Conservation (phyloP, 2,113 vertebrate genomes). For the Notothenia rossii region DNA sequence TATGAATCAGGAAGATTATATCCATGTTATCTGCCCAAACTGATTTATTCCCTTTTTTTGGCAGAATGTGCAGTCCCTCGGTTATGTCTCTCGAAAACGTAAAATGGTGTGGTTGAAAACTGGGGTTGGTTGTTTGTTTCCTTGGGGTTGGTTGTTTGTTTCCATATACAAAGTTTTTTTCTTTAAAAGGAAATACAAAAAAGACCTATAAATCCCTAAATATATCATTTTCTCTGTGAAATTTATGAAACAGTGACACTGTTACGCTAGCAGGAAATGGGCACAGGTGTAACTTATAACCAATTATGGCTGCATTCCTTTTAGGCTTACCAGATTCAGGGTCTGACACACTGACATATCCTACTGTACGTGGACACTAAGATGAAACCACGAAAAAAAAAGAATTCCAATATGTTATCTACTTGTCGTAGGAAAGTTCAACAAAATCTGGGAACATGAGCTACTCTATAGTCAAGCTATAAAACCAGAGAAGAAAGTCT, state of each 20-base stretch:
- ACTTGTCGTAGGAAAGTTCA: no score
- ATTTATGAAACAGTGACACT: background rate
- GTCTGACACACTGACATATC: background rate
- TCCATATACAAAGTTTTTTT: background rate
- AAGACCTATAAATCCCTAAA: background rate
- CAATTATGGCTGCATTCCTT: background rate
- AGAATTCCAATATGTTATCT: no score
- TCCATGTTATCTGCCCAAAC: background rate
- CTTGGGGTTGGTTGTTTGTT: background rate
- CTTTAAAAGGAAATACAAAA: background rate
- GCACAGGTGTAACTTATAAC: background rate
- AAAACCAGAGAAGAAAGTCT: background rate
- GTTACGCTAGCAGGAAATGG: background rate
- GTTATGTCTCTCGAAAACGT: background rate
- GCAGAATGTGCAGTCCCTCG: background rate
- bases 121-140: no score
- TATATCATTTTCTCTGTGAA: background rate
- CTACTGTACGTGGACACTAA: no score
- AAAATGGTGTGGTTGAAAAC: background rate
- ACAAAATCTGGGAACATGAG: no score
- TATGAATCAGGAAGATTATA: background rate
- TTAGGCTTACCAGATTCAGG: background rate
- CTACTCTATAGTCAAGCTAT: background rate
- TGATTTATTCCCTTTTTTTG: background rate
- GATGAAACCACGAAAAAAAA: no score